Evolutionary conservation across 2,113 vertebrate species (phyloP).

Genomic region (Brachypodius melanocephalos): DNA sequence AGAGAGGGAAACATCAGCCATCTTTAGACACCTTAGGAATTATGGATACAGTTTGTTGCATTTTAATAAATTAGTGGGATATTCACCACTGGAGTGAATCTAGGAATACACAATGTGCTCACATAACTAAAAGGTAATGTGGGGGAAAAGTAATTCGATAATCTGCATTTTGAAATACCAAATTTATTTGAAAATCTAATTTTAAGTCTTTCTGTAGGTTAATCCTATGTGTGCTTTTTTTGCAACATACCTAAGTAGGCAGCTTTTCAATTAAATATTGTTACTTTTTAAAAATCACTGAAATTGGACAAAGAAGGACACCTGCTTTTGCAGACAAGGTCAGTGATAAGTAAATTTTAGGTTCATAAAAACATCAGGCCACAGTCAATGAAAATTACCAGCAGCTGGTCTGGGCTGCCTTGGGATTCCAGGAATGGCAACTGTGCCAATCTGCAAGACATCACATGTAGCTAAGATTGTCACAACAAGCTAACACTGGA

Average conservation of each 20-base stretch:
- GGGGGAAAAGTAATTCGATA: not conserved
- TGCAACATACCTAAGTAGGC: not conserved
- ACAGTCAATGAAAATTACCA: not conserved
- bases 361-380: not conserved
- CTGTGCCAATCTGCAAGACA: not conserved
- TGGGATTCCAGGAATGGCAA: not conserved
- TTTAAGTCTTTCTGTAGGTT: slow-evolving; percentile 12
- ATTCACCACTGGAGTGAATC: not conserved
- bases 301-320: not conserved
- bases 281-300: not conserved
- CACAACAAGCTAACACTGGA: not conserved
- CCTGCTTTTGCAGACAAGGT: not conserved
- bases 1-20: not conserved
- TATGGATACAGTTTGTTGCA: not conserved
- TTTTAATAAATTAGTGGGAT: not conserved
- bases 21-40: not conserved
- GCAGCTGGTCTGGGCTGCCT: not conserved
- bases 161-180: not conserved
- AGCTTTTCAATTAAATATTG: not conserved
- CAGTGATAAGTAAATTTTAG: not conserved
- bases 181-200: not conserved
- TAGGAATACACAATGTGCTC: not conserved
- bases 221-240: not conserved
- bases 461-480: not conserved
- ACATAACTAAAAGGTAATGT: not conserved